Base-by-base conservation (phyloP, 2,888 invertebrate genomes). In the Calliopum simillimum region DNA sequence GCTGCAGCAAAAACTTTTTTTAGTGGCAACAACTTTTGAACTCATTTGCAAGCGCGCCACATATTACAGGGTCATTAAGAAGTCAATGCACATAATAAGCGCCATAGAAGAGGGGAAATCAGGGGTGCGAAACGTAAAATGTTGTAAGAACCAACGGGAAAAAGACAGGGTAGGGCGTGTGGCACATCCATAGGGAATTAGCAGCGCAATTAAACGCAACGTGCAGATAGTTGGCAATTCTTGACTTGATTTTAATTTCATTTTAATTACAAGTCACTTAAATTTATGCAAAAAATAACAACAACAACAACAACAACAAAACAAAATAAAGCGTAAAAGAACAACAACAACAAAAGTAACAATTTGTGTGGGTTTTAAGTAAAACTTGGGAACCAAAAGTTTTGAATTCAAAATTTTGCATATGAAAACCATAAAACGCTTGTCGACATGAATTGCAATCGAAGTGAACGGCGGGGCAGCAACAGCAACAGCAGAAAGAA, bases 151-250 rank as follows among this genome's bases (percentile, higher is more conserved):
- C 33, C 33, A 33, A 33, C 33, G 8, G 33, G 33, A 33, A 33
- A 33, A 33, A 33, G n/a, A n/a, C n/a, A n/a, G n/a, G n/a, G n/a
- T 6, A 33, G 19, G 23, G 55, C 49, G n/a, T 16, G 49, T 49
- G 49, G n/a, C 16, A 49, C 49, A 49, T 33, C 33, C 33, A 5
- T 33, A 33, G 33, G n/a, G n/a, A 12, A 55, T 16, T 55, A 21
- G 53, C 53, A 21, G 55, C 23, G 55, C 19, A 21, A 56, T 56
- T 56, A 56, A 56, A 23, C 55, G 55, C 55, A 19, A 23, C 55
- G 21, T 56, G 55, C 55, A 23, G 25, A 56, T 56, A 25, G 55
- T 21, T 56, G 55, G 55, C 55, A 21, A 56, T 23, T 56, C 55
- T 23, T 23, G 55, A 6, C 12, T 23, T 8, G 55, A 21, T 23